These are phyloP conservation scores for Eciton burchellii DNA, from an alignment of 1,140 invertebrate genomes.

Conservation along the genomic window DNA sequence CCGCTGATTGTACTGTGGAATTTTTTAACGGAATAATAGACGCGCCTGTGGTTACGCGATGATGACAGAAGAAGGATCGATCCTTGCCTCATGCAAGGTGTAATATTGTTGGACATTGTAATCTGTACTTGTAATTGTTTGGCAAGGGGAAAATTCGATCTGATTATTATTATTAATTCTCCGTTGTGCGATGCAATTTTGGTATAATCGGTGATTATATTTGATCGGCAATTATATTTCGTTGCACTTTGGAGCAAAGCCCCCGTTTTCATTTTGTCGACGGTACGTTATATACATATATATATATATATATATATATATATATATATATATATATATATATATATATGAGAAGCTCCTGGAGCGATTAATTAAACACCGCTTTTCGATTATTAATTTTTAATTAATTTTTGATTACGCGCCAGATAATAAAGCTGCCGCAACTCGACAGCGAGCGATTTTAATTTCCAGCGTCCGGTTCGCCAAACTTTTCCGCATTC, in stretches of 20 bases:
- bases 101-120: constrained; percentile 18
- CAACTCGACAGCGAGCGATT: constrained; percentile 11
- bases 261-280: constrained; percentile 7
- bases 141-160: background rate
- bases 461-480: constrained; percentile 12
- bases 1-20: no score
- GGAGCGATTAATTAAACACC: constrained; percentile 36
- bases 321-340: no score
- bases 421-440: background rate
- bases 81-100: background rate
- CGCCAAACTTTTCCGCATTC: constrained; percentile 29
- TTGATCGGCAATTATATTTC: constrained; percentile 32
- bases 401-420: constrained; percentile 41
- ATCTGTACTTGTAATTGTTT: constrained; percentile 9
- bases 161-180: constrained; percentile 12
- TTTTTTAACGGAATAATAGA: background rate
- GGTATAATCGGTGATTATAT: constrained; percentile 25
- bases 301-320: no score
- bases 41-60: background rate
- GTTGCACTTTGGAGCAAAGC: constrained; percentile 15
- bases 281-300: constrained; percentile 15
- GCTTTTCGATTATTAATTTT: constrained; percentile 36
- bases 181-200: no score
- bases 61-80: background rate
- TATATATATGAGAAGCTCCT: constrained; percentile 10